A percentile compares a stretch with the other conserved stretches of the same genome.
Evolutionary conservation across 1,140 invertebrate species (phyloP).

Genomic region (Mesaphorura yosii): DNA sequence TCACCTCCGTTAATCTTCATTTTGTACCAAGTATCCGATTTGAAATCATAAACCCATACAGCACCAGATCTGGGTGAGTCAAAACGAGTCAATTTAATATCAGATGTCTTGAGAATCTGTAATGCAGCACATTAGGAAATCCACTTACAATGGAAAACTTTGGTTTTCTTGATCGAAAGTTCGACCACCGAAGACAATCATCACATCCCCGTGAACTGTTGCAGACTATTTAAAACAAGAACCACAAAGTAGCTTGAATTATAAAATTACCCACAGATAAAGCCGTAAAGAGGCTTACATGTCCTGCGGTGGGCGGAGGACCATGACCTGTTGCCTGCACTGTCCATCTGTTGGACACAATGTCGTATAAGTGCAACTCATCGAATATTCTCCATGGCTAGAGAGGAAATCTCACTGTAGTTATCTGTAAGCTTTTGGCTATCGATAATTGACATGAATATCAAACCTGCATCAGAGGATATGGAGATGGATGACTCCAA

Average conservation of each 20-base stretch:
- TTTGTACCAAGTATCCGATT: constrained; percentile 61
- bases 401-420: constrained; percentile 33
- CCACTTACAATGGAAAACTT: constrained; percentile 24
- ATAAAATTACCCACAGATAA: not conserved
- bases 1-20: constrained; percentile 43
- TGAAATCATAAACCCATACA: constrained; percentile 76
- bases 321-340: constrained; percentile 51
- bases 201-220: constrained; percentile 66
- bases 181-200: constrained; percentile 80
- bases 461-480: constrained; percentile 69
- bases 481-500: constrained; percentile 80
- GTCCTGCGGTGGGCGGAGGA: constrained; percentile 69
- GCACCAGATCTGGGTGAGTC: constrained; percentile 62
- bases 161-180: constrained; percentile 25
- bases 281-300: constrained; percentile 19
- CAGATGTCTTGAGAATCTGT: too few relatives aligned
- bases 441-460: not conserved
- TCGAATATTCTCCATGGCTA: constrained; percentile 69
- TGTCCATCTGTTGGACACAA: constrained; percentile 71
- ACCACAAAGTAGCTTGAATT: constrained; percentile 47
- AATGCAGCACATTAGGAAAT: not conserved
- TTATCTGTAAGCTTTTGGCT: not conserved
- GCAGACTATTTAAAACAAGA: too few relatives aligned
- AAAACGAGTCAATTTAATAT: too few relatives aligned
- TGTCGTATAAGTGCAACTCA: constrained; percentile 83